phyloP scores from a whole-genome alignment of 1,140 invertebrate species.

The Zophobas morio region DNA sequence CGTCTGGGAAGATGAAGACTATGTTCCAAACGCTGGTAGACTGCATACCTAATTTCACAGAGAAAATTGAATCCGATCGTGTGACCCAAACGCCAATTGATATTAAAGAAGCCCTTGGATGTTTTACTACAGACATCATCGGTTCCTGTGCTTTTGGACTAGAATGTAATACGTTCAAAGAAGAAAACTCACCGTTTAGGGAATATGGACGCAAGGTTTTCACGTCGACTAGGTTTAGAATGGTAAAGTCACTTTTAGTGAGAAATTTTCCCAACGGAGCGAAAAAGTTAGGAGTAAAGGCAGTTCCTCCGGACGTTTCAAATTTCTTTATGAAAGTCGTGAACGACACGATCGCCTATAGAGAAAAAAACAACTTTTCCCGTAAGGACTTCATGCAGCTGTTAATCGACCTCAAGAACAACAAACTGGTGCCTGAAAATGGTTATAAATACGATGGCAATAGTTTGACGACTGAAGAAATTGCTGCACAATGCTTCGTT shows the following conservation, averaged over 20 bases:
- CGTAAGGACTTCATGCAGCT: conserved; percentile 58
- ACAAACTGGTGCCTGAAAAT: conserved; percentile 11
- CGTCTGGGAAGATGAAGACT: conserved; percentile 68
- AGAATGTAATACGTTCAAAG: conserved; percentile 64
- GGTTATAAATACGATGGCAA: background rate
- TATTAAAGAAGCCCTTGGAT: conserved; percentile 65
- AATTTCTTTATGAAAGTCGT: conserved; percentile 53
- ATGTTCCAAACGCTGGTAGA: conserved; percentile 66
- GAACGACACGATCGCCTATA: conserved; percentile 55
- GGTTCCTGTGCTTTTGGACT: conserved; percentile 68
- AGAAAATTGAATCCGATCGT: conserved; percentile 34
- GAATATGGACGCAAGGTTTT: conserved; percentile 44
- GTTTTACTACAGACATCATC: conserved; percentile 70
- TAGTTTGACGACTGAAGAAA: conserved; percentile 40
- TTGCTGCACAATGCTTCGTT: conserved; percentile 70
- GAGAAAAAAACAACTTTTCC: conserved; percentile 46
- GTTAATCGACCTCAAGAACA: conserved; percentile 44
- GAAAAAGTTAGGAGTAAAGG: conserved; percentile 4
- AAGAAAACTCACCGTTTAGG: conserved; percentile 65
- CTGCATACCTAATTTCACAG: conserved; percentile 12
- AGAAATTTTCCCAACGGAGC: conserved; percentile 39
- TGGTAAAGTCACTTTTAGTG: conserved; percentile 19
- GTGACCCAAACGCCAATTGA: conserved; percentile 65
- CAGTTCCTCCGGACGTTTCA: conserved; percentile 21
- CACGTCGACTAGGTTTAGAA: background rate